Evolutionary conservation across 1,140 invertebrate species (phyloP).

Genomic region (Galendromus occidentalis): DNA sequence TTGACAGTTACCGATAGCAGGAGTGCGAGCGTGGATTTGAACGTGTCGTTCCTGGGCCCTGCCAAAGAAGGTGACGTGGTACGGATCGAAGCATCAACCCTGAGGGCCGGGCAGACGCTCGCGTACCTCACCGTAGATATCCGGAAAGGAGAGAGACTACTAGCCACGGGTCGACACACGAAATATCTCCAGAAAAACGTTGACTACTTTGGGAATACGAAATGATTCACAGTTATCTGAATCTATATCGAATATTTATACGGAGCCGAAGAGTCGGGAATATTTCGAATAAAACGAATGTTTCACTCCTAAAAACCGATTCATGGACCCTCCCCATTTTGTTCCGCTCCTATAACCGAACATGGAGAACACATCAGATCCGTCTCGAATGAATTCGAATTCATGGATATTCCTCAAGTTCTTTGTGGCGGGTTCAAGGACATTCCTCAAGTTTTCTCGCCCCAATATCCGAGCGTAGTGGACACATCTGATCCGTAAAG

Average conservation of each 20-base stretch:
- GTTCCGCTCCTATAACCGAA: neutral
- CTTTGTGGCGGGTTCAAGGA: too few relatives aligned
- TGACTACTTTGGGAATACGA: neutral
- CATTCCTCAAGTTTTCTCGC: too few relatives aligned
- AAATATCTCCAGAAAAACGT: constrained; percentile 39
- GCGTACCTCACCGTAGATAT: constrained; percentile 61
- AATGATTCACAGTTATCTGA: neutral
- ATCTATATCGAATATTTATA: too few relatives aligned
- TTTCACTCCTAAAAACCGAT: too few relatives aligned
- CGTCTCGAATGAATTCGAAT: too few relatives aligned
- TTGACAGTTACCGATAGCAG: constrained; percentile 39
- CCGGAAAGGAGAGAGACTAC: constrained; percentile 42
- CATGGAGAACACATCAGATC: too few relatives aligned
- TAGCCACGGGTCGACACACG: constrained; percentile 57
- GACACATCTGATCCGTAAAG: too few relatives aligned
- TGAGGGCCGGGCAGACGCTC: constrained; percentile 51
- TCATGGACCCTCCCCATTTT: neutral
- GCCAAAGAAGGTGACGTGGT: constrained; percentile 54
- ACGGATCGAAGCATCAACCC: constrained; percentile 51
- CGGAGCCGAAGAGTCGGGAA: too few relatives aligned
- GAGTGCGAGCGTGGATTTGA: constrained; percentile 51
- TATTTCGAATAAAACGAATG: too few relatives aligned
- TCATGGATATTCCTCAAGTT: too few relatives aligned
- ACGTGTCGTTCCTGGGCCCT: constrained; percentile 44
- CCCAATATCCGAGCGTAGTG: too few relatives aligned